phyloP scores from a whole-genome alignment of 2,113 vertebrate genomes.

The Alligator mississippiensis region DNA sequence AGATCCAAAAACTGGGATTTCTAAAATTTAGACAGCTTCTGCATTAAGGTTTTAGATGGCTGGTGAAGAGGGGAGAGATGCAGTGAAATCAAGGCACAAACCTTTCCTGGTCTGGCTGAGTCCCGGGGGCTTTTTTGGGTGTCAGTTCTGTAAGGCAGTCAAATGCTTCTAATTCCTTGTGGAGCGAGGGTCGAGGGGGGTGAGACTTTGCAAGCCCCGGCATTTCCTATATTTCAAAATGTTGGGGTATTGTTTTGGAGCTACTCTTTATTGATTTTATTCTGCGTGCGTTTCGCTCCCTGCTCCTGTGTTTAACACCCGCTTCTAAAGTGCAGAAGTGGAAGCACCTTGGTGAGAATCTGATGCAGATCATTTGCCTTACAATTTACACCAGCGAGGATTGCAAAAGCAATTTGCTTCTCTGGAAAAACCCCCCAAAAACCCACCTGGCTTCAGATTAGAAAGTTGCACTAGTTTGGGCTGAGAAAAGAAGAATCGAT shows the following conservation, averaged over 20 bases:
- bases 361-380: background rate
- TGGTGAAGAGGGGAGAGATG: background rate
- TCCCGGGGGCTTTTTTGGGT: background rate
- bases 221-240: background rate
- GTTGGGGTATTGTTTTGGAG: background rate
- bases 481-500: background rate
- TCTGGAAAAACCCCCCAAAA: background rate
- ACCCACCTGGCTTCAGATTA: background rate
- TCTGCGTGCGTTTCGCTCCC: too few relatives aligned
- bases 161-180: conserved; percentile 47
- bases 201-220: background rate
- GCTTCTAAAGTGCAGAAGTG: background rate
- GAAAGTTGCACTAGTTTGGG: background rate
- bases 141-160: background rate
- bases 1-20: background rate
- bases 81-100: background rate
- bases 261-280: background rate
- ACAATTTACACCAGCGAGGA: background rate
- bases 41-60: background rate
- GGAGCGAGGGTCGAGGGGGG: background rate
- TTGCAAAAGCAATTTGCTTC: background rate
- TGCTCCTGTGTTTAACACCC: too few relatives aligned
- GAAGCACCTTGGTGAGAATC: background rate
- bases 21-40: background rate
- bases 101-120: background rate